Percentiles rank a stretch among this genome's conserved stretches.
Conservation (phyloP, 2,888 invertebrate species). For the Hirtodrosophila trivittata region DNA sequence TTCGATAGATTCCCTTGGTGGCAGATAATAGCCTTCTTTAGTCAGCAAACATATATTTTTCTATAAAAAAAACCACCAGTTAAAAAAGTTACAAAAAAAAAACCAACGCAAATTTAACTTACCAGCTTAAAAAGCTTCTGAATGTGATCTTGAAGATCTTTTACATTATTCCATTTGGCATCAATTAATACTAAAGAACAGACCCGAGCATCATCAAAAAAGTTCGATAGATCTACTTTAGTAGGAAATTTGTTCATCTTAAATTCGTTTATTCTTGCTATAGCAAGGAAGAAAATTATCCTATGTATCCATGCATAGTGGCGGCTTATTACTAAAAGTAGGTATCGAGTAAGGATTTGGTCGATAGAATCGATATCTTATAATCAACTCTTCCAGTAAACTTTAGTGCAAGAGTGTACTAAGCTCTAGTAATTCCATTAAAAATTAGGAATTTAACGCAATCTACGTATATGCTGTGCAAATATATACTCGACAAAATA, state of each 20-base stretch:
- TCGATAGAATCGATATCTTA: background rate
- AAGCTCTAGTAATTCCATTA: too few relatives aligned
- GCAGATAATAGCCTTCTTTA: slow-evolving; percentile 62
- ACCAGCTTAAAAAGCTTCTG: slow-evolving; percentile 61
- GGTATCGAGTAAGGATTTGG: slow-evolving; percentile 25
- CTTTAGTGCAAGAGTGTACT: too few relatives aligned
- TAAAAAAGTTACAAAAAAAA: background rate
- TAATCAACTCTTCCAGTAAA: too few relatives aligned
- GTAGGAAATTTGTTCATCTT: slow-evolving; percentile 44
- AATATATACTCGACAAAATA: too few relatives aligned
- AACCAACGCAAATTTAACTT: background rate
- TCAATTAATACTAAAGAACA: slow-evolving; percentile 64
- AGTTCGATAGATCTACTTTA: slow-evolving; percentile 65
- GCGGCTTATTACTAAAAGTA: slow-evolving; percentile 14
- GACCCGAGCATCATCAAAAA: slow-evolving; percentile 62
- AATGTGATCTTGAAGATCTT: slow-evolving; percentile 67
- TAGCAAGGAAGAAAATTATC: background rate
- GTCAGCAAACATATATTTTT: slow-evolving; percentile 57
- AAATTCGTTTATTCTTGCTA: background rate
- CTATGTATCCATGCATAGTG: background rate
- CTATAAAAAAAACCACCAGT: slow-evolving; percentile 19
- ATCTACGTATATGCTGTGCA: too few relatives aligned
- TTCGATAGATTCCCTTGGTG: slow-evolving; percentile 63
- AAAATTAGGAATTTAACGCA: too few relatives aligned
- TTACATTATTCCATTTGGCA: slow-evolving; percentile 55